Conservation (phyloP, 2,113 vertebrate species). For the Varanus komodoensis region DNA sequence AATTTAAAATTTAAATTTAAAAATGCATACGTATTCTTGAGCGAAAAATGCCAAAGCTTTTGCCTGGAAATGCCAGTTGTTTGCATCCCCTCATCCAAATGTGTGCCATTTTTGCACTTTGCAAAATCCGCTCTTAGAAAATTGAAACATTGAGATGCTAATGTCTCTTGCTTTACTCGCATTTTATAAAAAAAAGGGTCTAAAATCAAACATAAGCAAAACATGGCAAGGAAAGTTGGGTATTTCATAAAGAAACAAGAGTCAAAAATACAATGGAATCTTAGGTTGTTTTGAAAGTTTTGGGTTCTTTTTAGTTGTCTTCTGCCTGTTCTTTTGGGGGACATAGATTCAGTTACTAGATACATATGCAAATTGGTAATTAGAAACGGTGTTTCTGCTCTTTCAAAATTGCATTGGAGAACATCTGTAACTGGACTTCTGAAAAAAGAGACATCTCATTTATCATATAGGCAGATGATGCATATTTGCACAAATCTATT, state of each 20-base stretch:
- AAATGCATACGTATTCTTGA: constrained; percentile 39
- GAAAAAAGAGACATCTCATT: no score
- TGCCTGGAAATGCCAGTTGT: constrained; percentile 47
- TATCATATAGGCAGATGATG: background rate
- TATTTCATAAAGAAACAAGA: background rate
- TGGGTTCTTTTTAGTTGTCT: background rate
- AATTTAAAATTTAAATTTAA: constrained; percentile 38
- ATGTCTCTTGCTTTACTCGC: background rate
- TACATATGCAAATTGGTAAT: background rate
- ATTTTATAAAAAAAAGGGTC: background rate
- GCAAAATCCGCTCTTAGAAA: constrained; percentile 10
- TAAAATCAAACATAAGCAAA: background rate
- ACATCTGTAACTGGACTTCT: background rate
- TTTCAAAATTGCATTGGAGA: background rate
- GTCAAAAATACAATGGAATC: background rate
- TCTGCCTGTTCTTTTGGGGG: background rate
- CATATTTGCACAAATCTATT: background rate
- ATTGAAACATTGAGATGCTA: constrained; percentile 20
- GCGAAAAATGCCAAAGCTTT: constrained; percentile 54
- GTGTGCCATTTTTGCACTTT: background rate
- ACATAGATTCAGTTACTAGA: background rate
- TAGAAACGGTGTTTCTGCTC: background rate
- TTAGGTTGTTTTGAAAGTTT: background rate
- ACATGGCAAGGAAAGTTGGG: background rate
- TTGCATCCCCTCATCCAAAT: constrained; percentile 31